Percentiles rank a stretch among this genome's conserved stretches.
These are phyloP conservation scores for Nesoenas mayeri DNA, from an alignment of 2,113 vertebrate genomes.

Conservation along the genomic window DNA sequence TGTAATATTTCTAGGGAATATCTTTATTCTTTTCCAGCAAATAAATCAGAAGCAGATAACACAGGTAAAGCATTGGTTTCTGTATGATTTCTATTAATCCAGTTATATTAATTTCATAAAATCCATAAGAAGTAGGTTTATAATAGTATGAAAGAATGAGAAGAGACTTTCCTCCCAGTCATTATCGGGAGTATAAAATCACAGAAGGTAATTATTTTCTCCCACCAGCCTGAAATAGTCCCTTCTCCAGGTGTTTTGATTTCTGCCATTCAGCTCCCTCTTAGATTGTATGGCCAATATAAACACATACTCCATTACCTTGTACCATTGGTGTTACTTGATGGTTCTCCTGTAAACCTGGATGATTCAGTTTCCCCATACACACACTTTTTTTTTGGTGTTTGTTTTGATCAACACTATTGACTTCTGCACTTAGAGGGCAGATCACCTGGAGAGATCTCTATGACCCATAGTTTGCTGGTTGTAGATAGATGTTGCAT, in stretches of 20 bases:
- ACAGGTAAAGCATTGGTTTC: slow-evolving; percentile 6
- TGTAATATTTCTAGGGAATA: background rate
- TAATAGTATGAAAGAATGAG: background rate
- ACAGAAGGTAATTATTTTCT: background rate
- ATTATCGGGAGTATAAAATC: background rate
- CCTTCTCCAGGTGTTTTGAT: background rate
- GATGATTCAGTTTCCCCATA: background rate
- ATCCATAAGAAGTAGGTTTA: background rate
- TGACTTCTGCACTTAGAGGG: background rate
- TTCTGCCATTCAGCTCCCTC: background rate
- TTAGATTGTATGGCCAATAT: background rate
- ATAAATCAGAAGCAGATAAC: slow-evolving; percentile 33
- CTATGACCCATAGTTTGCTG: background rate
- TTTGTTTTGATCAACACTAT: background rate
- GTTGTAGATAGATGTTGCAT: background rate
- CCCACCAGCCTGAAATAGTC: background rate
- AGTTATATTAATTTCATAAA: slow-evolving; percentile 7
- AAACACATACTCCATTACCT: background rate
- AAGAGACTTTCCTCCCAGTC: background rate
- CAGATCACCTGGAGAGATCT: background rate
- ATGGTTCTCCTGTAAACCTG: background rate
- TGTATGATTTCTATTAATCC: slow-evolving; percentile 30
- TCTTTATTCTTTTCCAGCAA: slow-evolving; percentile 5
- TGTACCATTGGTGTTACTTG: background rate
- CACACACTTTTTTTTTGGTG: background rate